Conservation (phyloP, 2,113 vertebrate genomes). For the Empidonax traillii region DNA sequence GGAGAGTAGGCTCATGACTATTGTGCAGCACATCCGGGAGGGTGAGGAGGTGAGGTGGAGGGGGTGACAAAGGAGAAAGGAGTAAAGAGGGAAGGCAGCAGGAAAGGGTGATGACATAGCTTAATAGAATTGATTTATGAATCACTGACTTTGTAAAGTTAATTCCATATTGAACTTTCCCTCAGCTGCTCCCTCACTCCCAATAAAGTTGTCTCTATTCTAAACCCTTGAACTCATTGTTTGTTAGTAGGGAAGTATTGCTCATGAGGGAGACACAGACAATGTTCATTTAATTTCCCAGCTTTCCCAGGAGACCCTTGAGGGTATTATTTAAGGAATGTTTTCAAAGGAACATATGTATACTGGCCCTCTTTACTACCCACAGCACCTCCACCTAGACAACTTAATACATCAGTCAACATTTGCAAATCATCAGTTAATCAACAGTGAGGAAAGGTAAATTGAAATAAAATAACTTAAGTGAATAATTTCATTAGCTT, state of each 20-base stretch:
- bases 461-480: background rate
- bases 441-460: slow-evolving; percentile 16
- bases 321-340: slow-evolving; percentile 7
- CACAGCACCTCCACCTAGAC: background rate
- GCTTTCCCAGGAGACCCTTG: slow-evolving; percentile 29
- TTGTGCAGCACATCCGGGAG: background rate
- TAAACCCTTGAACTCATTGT: slow-evolving; percentile 54
- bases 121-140: slow-evolving; percentile 49
- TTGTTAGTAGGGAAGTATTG: slow-evolving; percentile 54
- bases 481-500: slow-evolving; percentile 32
- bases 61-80: background rate
- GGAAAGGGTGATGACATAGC: slow-evolving; percentile 42
- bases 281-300: slow-evolving; percentile 40
- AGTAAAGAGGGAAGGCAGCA: background rate
- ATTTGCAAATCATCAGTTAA: slow-evolving; percentile 38
- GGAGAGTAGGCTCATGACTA: background rate
- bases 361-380: background rate
- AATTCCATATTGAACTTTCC: slow-evolving; percentile 43
- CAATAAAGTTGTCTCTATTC: slow-evolving; percentile 10
- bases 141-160: slow-evolving; percentile 31
- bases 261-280: slow-evolving; percentile 46
- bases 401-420: slow-evolving; percentile 36
- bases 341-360: slow-evolving; percentile 5
- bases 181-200: background rate
- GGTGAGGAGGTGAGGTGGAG: background rate